Evolutionary conservation across 2,113 vertebrate genomes (phyloP), one percentile per base, ranked within the genome.

Genomic region (Clinocottus analis): DNA sequence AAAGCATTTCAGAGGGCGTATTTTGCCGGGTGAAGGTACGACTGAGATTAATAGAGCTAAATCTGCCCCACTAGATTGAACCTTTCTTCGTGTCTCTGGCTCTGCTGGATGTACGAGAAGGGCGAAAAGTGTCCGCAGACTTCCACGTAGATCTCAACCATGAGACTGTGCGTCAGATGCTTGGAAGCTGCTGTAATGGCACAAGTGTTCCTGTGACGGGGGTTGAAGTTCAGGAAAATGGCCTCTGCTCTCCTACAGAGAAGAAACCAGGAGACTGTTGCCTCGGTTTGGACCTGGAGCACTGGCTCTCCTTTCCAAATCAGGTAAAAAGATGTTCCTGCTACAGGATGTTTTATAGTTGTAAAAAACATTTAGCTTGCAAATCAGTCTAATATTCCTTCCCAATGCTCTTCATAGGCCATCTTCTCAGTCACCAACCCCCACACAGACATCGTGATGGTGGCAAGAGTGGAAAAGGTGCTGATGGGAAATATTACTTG

Each of bases 71-170:
- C 0, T 86, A 99, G 98, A 96, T 99, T 62, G 98, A 99, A 77
- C 98, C 98, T 11, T 98, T 99, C 91, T 99, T 98, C 41, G 91
- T 99, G 85, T 97, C 95, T 0, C 85, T 99, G 90, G 95, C 97
- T 0, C 93, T 99, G 80, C 95, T 97, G 82, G 98, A 99, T 29
- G 82, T 97, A 81, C 95, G 96, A 85, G 97, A 98, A 55, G 92
- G 93, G 69, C 95, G 96, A 71, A 99, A 99, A 91, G 96, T 99
- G 51, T 99, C 98, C 7, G 97, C 98, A 1, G 98, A 99, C 89
- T 99, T 99, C 71, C 98, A 99, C 0, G 92, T 98, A 72, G 98
- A 99, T 90, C 91, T 99, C 39, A 99, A 99, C 91, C 98, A 97
- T 0, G 77, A 94, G 1, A 85, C 93, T 0, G 97, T 99, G 68